Evolutionary conservation across 92 coral and sea anemone species (phyloP).

Genomic region (Parazoanthus atlanticus): DNA sequence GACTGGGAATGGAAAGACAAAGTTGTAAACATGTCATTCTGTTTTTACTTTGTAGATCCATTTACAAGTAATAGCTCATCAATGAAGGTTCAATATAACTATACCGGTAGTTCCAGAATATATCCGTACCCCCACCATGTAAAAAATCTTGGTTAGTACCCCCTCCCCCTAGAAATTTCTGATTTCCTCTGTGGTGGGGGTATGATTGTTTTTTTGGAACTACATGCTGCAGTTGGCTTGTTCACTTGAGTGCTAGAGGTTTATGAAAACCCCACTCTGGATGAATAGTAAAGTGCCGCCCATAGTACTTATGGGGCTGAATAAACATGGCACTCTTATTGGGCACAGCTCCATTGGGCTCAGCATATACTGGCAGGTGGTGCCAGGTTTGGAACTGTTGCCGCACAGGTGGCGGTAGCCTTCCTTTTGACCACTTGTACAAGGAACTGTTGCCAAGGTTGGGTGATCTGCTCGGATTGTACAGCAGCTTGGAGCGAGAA

Average conservation of each 20-base stretch:
- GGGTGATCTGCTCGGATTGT: slow-evolving; percentile 72
- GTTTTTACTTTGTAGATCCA: too few relatives aligned
- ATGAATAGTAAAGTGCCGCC: slow-evolving; percentile 94
- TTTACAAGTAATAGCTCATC: too few relatives aligned
- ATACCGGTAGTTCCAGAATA: too few relatives aligned
- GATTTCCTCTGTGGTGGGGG: too few relatives aligned
- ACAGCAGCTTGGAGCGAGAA: slow-evolving; percentile 54
- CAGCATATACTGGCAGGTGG: slow-evolving; percentile 84
- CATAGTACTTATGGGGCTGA: slow-evolving; percentile 78
- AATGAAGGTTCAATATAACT: too few relatives aligned
- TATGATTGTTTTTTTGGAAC: too few relatives aligned
- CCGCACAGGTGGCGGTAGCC: slow-evolving; percentile 63
- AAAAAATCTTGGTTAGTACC: too few relatives aligned
- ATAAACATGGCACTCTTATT: slow-evolving; percentile 89
- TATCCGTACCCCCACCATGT: too few relatives aligned
- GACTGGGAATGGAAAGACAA: too few relatives aligned
- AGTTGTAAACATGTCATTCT: too few relatives aligned
- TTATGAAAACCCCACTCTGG: slow-evolving; percentile 98
- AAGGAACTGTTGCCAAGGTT: slow-evolving; percentile 70
- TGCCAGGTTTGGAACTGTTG: slow-evolving; percentile 98
- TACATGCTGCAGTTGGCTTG: background rate
- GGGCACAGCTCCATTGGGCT: slow-evolving; percentile 58
- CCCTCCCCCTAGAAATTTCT: too few relatives aligned
- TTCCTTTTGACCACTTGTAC: slow-evolving; percentile 61
- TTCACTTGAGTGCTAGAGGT: slow-evolving; percentile 45